phyloP scores from a whole-genome alignment of 2,797 vertebrate genomes.

The Diglossa cyanea region DNA sequence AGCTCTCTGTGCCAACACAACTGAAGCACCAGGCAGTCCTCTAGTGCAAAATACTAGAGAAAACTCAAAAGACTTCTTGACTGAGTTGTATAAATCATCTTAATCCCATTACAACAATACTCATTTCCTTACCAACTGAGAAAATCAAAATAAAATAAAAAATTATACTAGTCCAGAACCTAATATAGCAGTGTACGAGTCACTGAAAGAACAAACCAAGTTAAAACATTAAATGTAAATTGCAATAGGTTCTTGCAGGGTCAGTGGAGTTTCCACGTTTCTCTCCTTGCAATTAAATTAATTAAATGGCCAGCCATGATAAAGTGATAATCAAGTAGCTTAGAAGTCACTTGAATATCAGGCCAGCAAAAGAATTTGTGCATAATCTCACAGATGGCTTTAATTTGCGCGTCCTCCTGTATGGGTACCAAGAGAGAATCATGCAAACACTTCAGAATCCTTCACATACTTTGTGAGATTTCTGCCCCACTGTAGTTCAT shows the following conservation, averaged over 20 bases:
- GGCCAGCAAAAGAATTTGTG: background rate
- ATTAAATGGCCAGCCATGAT: background rate
- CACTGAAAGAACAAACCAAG: background rate
- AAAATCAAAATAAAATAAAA: background rate
- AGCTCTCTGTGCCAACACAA: background rate
- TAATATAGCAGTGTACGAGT: background rate
- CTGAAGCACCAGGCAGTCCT: background rate
- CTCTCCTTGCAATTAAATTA: background rate
- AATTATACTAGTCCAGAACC: background rate
- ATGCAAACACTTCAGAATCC: constrained; percentile 33
- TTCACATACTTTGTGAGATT: background rate
- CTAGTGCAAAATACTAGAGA: background rate
- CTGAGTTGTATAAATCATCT: background rate
- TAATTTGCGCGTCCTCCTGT: constrained; percentile 18
- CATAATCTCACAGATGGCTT: constrained; percentile 35
- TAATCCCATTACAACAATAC: background rate
- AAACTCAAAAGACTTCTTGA: background rate
- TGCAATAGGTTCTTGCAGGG: background rate
- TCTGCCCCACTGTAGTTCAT: background rate
- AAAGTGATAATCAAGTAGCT: background rate
- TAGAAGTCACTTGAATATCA: background rate
- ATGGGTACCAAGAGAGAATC: background rate
- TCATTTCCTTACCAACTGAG: background rate
- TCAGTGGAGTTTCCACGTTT: background rate
- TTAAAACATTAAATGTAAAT: background rate